These are phyloP conservation scores for Pelecanus crispus DNA, from an alignment of 2,113 vertebrate species.

Conservation along the genomic window DNA sequence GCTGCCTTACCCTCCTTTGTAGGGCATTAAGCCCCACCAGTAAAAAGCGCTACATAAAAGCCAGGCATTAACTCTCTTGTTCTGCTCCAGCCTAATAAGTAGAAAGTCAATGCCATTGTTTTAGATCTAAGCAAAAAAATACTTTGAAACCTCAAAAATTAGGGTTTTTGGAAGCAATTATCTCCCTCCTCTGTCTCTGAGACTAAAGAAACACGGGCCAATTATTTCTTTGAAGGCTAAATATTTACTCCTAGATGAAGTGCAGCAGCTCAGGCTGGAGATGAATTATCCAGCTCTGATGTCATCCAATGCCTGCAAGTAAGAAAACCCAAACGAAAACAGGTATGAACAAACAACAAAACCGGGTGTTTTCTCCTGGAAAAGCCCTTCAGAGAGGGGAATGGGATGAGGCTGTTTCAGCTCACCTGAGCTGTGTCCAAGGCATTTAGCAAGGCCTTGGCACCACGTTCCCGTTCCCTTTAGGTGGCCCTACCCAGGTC, in stretches of 20 bases:
- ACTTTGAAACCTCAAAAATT: slow-evolving; percentile 51
- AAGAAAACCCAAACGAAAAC: not conserved
- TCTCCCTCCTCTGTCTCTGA: not conserved
- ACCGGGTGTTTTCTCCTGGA: not conserved
- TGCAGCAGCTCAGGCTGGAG: not conserved
- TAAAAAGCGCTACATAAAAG: not conserved
- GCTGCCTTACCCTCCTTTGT: not conserved
- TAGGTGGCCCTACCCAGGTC: not conserved
- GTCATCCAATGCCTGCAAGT: not conserved
- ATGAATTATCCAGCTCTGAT: slow-evolving; percentile 1
- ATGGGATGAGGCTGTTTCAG: not conserved
- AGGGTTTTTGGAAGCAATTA: slow-evolving; percentile 18
- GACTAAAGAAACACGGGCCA: not conserved
- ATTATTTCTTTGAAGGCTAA: slow-evolving; percentile 53
- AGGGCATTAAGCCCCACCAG: not conserved
- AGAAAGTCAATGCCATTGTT: not conserved
- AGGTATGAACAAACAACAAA: not conserved
- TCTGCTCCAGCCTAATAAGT: not conserved
- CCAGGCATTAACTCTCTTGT: not conserved
- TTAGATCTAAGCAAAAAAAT: not conserved
- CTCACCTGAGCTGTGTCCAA: not conserved
- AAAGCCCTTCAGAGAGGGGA: not conserved
- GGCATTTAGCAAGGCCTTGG: not conserved
- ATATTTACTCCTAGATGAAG: slow-evolving; percentile 18
- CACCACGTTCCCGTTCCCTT: not conserved